Base-by-base conservation (phyloP, 2,113 vertebrate species). In the Tetraodon nigroviridis region DNA sequence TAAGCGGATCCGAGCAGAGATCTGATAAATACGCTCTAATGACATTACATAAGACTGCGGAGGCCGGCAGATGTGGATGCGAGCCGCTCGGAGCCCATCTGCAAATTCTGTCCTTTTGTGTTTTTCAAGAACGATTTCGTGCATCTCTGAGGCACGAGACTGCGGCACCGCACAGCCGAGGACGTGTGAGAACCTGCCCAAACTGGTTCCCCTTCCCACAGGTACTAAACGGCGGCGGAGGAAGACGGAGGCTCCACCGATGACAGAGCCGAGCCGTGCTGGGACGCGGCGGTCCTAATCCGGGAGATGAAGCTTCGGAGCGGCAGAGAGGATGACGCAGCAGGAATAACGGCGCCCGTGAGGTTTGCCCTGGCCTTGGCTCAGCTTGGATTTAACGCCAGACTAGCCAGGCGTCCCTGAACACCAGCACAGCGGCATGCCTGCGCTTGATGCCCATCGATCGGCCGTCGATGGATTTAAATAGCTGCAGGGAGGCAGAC, bases 231-330 rank as follows among this genome's bases (percentile, higher is more conserved):
- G n/a, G n/a, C 12, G 32, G 54, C 19, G 7, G n/a, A 5, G 55
- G 51, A 10, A 45, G 18, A 7, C 59, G 46, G 37, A 56, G 47
- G 54, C 51, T 51, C 58, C 51, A 67, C 49, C 78, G 74, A 81
- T 83, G 78, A 83, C 74, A 75, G 70, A 74, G 75, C 81, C 82
- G 81, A 81, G 64, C 80, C 32, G 58, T 55, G 7, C 10, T 50
- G 44, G 44, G 58, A 51, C 61, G 51, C 65, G 27, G 51, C 85
- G 80, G 84, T 86, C 81, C 83, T 89, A 87, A 87, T 86, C 83
- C 81, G 69, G 69, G 66, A 80, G 78, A 86, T 80, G 58, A 81
- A 76, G 55, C 54, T 44, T 0, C 60, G 17, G 49, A 65, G 55
- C 54, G 47, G 0, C 60, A 18, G 49, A 65, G 55, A 68, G 42